Evolutionary conservation across 2,888 invertebrate genomes (phyloP).

Genomic region (Alloscopus bannaensis): DNA sequence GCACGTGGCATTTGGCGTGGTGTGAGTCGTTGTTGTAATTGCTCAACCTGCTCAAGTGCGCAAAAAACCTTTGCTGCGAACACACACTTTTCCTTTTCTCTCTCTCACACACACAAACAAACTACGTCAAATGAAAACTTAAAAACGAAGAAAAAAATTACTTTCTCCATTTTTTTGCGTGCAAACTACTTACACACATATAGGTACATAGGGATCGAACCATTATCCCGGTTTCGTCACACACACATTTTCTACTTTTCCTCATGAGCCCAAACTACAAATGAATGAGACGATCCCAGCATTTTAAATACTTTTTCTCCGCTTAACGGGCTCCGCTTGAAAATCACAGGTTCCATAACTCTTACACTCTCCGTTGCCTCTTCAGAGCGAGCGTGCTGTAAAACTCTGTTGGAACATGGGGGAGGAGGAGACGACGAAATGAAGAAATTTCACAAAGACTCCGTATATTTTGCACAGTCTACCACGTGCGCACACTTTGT

Average conservation of each 20-base stretch:
- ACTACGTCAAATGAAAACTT: not conserved
- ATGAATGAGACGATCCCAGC: not conserved
- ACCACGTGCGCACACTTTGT: not conserved
- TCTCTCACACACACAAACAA: not conserved
- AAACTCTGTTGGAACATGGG: too few relatives aligned
- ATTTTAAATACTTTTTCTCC: constrained; percentile 7
- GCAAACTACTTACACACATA: not conserved
- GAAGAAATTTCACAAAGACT: too few relatives aligned
- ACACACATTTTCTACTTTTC: not conserved
- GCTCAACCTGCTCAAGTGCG: too few relatives aligned
- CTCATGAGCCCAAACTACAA: not conserved
- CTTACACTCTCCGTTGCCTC: too few relatives aligned
- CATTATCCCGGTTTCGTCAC: too few relatives aligned
- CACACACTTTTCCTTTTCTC: not conserved
- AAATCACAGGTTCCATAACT: too few relatives aligned
- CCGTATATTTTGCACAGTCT: too few relatives aligned
- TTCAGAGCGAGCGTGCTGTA: too few relatives aligned
- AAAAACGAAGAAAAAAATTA: not conserved
- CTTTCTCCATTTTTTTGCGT: not conserved
- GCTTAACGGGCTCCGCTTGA: not conserved
- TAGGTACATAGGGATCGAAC: too few relatives aligned
- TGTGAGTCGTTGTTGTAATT: too few relatives aligned
- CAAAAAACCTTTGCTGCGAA: not conserved
- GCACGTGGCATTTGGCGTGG: too few relatives aligned
- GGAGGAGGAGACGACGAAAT: too few relatives aligned